Percentiles rank a stretch among this genome's conserved stretches.
phyloP scores from a whole-genome alignment of 2,113 vertebrate genomes.

The Crypturellus undulatus region DNA sequence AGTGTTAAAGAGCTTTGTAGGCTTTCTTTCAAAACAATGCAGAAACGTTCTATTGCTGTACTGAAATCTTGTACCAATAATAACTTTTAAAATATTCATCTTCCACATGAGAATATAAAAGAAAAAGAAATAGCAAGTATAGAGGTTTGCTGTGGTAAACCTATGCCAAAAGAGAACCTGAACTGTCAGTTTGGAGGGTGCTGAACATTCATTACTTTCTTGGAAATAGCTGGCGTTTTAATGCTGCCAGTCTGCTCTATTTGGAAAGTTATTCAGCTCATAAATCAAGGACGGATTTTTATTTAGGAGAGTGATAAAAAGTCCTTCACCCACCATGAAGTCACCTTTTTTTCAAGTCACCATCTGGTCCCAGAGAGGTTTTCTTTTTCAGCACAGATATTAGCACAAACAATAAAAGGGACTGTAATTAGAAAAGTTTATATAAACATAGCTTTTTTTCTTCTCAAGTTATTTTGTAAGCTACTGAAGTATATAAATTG shows the following conservation, averaged over 20 bases:
- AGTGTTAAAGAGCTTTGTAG: neutral
- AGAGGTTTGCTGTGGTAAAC: neutral
- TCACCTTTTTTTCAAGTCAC: neutral
- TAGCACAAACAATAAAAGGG: neutral
- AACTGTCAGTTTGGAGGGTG: neutral
- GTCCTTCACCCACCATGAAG: neutral
- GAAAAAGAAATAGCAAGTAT: neutral
- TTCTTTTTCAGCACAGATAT: neutral
- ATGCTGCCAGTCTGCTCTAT: neutral
- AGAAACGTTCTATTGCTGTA: neutral
- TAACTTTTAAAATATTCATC: neutral
- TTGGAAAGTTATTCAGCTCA: neutral
- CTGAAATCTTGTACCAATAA: neutral
- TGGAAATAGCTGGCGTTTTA: neutral
- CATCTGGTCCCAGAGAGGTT: neutral
- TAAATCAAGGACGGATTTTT: neutral
- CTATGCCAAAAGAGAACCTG: neutral
- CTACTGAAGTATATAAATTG: neutral
- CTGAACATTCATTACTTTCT: neutral
- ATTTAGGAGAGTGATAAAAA: constrained; percentile 8
- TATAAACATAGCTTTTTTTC: neutral
- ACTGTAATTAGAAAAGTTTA: neutral
- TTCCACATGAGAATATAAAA: neutral
- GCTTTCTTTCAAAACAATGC: neutral
- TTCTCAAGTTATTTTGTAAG: neutral